These are phyloP conservation scores for Pseudomugil gertrudae DNA, from an alignment of 2,797 vertebrate species.

Conservation along the genomic window DNA sequence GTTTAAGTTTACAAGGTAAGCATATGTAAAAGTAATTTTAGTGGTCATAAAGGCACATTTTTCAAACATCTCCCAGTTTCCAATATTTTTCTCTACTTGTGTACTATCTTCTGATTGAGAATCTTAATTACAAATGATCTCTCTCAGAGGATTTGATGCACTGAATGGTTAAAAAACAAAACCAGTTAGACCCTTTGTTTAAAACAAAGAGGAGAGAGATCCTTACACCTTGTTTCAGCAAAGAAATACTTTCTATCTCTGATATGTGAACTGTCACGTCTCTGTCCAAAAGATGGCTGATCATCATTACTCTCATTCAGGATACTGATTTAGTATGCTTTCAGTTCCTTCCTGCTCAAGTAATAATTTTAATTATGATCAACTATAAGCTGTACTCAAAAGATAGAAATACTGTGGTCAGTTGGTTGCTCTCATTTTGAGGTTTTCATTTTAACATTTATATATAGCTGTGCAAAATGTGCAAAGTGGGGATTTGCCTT, in stretches of 20 bases:
- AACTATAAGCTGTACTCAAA: background rate
- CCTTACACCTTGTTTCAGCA: background rate
- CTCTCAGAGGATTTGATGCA: background rate
- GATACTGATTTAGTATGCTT: no score
- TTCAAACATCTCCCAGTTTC: background rate
- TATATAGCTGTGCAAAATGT: background rate
- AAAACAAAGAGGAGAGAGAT: background rate
- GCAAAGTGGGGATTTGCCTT: background rate
- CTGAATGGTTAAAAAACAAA: background rate
- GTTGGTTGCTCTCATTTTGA: background rate
- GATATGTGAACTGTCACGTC: background rate
- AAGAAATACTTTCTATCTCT: background rate
- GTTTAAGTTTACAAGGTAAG: constrained; percentile 10
- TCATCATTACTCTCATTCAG: background rate
- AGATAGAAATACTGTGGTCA: background rate
- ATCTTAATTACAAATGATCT: no score
- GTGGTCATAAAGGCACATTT: background rate
- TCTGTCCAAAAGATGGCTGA: background rate
- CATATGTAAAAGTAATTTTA: constrained; percentile 5
- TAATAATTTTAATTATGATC: background rate
- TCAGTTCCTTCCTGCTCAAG: background rate
- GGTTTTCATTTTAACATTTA: background rate
- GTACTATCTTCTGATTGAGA: no score
- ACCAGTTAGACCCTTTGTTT: no score
- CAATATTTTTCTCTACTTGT: no score